A percentile compares a stretch with the other conserved stretches of the same genome.
phyloP scores from a whole-genome alignment of 2,888 invertebrate genomes.

The Orchestes rusci region DNA sequence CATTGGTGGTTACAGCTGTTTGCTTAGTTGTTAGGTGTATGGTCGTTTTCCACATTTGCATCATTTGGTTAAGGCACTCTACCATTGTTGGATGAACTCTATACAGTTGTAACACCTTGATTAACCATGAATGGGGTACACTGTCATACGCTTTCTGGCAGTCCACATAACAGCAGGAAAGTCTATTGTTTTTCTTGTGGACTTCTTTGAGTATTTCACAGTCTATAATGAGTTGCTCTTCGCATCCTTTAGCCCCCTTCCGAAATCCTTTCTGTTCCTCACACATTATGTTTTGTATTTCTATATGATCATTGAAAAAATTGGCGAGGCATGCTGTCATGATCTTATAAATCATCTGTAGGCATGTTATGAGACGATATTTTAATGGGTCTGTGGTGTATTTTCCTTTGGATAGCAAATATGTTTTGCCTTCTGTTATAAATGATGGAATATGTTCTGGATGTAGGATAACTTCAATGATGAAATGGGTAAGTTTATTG shows the following conservation, averaged over 20 bases:
- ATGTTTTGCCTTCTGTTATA: neutral
- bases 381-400: neutral
- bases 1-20: no score
- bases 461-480: neutral
- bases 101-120: no score
- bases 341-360: conserved; percentile 7
- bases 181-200: no score
- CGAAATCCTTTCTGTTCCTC: conserved; percentile 10
- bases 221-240: conserved; percentile 7
- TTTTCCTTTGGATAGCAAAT: neutral
- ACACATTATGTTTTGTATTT: neutral
- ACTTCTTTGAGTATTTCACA: conserved; percentile 1
- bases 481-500: neutral
- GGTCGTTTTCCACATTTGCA: no score
- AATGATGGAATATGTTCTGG: neutral
- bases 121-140: no score
- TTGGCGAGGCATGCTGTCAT: neutral
- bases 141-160: no score
- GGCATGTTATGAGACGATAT: conserved; percentile 7
- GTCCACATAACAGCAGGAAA: no score
- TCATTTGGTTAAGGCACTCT: no score
- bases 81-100: no score
- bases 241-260: conserved; percentile 1
- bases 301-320: neutral
- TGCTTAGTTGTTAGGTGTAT: no score